phyloP scores from a whole-genome alignment of 53 echinoderm and acorn worm genomes.

The Luidia sarsii region DNA sequence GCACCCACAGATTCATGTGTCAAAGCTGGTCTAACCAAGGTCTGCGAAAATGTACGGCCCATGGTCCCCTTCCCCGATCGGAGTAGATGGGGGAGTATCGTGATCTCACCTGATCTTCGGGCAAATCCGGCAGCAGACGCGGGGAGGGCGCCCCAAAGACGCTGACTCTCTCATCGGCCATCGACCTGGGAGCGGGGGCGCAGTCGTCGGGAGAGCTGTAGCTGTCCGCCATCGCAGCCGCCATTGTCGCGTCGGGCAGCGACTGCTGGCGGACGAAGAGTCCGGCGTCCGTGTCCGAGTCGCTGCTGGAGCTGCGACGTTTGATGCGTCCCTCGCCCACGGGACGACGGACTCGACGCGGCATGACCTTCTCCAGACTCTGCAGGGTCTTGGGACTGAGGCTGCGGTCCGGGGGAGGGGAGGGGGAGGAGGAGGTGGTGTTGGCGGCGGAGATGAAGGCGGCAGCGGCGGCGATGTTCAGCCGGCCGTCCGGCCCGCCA shows the following conservation, averaged over 20 bases:
- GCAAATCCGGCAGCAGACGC: slow-evolving; percentile 72
- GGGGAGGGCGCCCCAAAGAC: slow-evolving; percentile 37
- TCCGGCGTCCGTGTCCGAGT: slow-evolving; percentile 63
- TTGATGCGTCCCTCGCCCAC: slow-evolving; percentile 75
- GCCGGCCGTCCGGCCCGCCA: slow-evolving; percentile 15
- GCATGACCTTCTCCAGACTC: slow-evolving; percentile 65
- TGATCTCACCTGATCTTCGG: slow-evolving; percentile 85
- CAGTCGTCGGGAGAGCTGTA: slow-evolving; percentile 73
- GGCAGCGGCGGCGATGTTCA: no score
- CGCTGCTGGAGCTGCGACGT: slow-evolving; percentile 63
- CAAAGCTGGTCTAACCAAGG: no score
- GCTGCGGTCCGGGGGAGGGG: slow-evolving; percentile 20
- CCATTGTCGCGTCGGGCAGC: slow-evolving; percentile 34
- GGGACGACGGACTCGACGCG: slow-evolving; percentile 73
- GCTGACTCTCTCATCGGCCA: slow-evolving; percentile 4
- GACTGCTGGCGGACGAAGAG: slow-evolving; percentile 22
- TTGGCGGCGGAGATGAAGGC: no score
- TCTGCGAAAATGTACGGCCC: no score
- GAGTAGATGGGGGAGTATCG: no score
- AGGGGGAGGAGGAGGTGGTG: no score
- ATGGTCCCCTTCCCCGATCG: no score
- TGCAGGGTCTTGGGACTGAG: slow-evolving; percentile 70
- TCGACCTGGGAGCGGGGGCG: slow-evolving; percentile 33
- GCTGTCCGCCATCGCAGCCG: slow-evolving; percentile 52
- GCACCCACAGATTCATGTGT: no score